Percentiles rank a stretch among this genome's conserved stretches.
phyloP scores from a whole-genome alignment of 2,113 vertebrate species.

The Hypomesus transpacificus region DNA sequence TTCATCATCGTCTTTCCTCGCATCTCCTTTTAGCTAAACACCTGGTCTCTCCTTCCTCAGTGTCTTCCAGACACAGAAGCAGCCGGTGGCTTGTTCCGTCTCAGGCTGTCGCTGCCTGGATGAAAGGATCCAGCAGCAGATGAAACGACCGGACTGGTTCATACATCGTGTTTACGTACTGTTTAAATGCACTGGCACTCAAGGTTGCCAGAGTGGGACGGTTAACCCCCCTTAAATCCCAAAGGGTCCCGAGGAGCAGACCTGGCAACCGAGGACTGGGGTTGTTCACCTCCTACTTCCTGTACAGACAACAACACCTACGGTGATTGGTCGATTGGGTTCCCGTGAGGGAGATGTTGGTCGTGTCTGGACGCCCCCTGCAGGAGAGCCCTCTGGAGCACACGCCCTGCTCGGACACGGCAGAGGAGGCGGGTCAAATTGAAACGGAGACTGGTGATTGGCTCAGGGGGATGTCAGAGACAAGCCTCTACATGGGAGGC shows the following conservation, averaged over 20 bases:
- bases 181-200: slow-evolving; percentile 66
- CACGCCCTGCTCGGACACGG: slow-evolving; percentile 51
- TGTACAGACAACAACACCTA: slow-evolving; percentile 12
- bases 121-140: no score
- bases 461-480: slow-evolving; percentile 73
- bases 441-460: slow-evolving; percentile 53
- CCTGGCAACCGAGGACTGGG: not conserved
- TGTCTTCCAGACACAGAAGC: slow-evolving; percentile 42
- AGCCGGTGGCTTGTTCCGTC: slow-evolving; percentile 26
- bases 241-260: slow-evolving; percentile 6
- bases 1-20: slow-evolving; percentile 17
- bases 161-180: slow-evolving; percentile 28
- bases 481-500: slow-evolving; percentile 81
- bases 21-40: slow-evolving; percentile 2
- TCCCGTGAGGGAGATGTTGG: slow-evolving; percentile 20
- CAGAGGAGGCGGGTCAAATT: slow-evolving; percentile 57
- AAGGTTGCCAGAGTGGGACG: slow-evolving; percentile 27
- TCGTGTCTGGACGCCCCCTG: slow-evolving; percentile 41
- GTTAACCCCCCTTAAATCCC: slow-evolving; percentile 13
- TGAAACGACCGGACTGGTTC: slow-evolving; percentile 23
- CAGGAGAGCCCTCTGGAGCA: no score
- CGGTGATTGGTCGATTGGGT: slow-evolving; percentile 24
- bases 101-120: no score
- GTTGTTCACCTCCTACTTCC: not conserved
- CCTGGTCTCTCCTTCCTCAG: slow-evolving; percentile 19